Conservation (phyloP, 2,888 invertebrate species). For the Amiota communis region DNA sequence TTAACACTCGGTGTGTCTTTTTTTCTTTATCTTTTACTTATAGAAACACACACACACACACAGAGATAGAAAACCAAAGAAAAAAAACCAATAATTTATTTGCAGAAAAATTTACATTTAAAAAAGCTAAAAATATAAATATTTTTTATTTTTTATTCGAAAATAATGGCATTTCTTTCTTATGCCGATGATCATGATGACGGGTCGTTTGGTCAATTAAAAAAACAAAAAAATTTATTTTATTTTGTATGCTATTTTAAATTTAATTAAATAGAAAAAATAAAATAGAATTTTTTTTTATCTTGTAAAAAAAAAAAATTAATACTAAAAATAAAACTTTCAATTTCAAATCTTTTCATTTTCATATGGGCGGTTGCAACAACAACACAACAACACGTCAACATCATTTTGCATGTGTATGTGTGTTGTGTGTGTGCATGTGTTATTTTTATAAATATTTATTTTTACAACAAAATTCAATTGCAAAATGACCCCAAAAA, state of each 20-base stretch:
- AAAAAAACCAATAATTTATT: not conserved
- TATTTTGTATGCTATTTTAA: not conserved
- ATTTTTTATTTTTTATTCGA: not conserved
- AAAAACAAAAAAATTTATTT: not conserved
- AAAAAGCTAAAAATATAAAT: constrained; percentile 15
- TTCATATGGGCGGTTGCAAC: not conserved
- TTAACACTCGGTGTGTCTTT: constrained; percentile 8
- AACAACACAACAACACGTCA: not conserved
- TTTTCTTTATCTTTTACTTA: not conserved
- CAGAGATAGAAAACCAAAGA: no score
- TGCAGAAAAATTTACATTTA: not conserved
- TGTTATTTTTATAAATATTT: not conserved
- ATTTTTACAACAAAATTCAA: not conserved
- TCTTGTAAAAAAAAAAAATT: constrained; percentile 13
- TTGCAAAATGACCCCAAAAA: constrained; percentile 17
- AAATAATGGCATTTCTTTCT: no score
- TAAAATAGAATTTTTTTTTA: not conserved
- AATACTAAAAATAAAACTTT: constrained; percentile 21
- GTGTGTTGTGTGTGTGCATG: not conserved
- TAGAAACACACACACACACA: not conserved
- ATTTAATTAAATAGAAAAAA: not conserved
- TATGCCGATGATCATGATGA: no score
- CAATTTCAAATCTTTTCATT: constrained; percentile 7
- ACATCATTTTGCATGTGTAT: not conserved
- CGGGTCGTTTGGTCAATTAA: not conserved